phyloP scores from a whole-genome alignment of 2,888 invertebrate genomes.

The Yponomeuta malinellus region DNA sequence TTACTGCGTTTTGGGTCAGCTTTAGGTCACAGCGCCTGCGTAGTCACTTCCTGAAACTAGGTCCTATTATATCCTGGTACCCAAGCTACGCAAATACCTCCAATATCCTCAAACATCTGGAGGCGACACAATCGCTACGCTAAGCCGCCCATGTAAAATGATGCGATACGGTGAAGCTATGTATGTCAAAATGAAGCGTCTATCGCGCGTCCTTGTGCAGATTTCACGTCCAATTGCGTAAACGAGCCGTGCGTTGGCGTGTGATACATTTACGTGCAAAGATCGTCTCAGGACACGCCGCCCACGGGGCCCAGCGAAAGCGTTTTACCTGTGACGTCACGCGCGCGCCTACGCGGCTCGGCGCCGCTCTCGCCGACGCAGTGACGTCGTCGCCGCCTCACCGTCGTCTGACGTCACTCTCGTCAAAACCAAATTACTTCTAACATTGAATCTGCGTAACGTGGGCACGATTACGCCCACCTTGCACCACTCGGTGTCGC shows the following conservation, averaged over 20 bases:
- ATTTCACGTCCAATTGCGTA: slow-evolving; percentile 69
- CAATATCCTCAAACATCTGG: slow-evolving; percentile 38
- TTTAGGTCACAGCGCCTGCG: slow-evolving; percentile 72
- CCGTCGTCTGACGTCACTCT: slow-evolving; percentile 45
- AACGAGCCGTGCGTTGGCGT: slow-evolving; percentile 29
- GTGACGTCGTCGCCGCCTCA: slow-evolving; percentile 54
- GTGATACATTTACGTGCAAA: slow-evolving; percentile 49
- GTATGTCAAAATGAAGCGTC: slow-evolving; percentile 49
- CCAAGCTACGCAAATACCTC: slow-evolving; percentile 1
- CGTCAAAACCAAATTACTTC: slow-evolving; percentile 30
- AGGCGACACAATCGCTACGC: slow-evolving; percentile 71
- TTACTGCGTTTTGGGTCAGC: slow-evolving; percentile 68
- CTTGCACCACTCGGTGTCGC: slow-evolving; percentile 41
- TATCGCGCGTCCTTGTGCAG: slow-evolving; percentile 58
- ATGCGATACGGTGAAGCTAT: slow-evolving; percentile 46
- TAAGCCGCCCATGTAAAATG: slow-evolving; percentile 53
- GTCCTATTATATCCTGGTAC: slow-evolving; percentile 3
- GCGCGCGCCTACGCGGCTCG: slow-evolving; percentile 13
- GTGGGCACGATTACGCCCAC: slow-evolving; percentile 27
- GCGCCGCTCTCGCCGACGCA: slow-evolving; percentile 43
- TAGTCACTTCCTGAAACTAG: slow-evolving; percentile 44
- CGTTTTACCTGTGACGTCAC: slow-evolving; percentile 55
- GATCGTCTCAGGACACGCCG: slow-evolving; percentile 37
- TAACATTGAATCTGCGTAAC: slow-evolving; percentile 13
- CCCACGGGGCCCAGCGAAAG: slow-evolving; percentile 20